phyloP scores from a whole-genome alignment of 2,113 vertebrate species.

The Conger conger region DNA sequence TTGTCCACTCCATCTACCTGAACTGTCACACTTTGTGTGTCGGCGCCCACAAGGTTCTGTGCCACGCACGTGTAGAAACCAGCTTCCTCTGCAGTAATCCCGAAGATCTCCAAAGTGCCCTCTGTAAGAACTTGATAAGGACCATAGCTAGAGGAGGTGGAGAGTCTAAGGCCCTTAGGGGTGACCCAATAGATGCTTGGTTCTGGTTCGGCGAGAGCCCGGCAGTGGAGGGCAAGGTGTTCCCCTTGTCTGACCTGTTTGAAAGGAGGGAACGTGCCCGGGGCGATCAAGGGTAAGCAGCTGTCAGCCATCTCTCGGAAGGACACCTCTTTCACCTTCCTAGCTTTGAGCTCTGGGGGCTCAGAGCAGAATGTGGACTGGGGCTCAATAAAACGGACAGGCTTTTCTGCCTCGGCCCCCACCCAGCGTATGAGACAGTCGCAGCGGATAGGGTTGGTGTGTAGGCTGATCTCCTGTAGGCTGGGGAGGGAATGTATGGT shows the following conservation, averaged over 20 bases:
- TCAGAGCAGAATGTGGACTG: constrained; percentile 91
- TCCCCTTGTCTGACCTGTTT: constrained; percentile 66
- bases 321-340: constrained; percentile 82
- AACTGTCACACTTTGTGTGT: constrained; percentile 81
- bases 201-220: constrained; percentile 88
- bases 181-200: constrained; percentile 94
- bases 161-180: constrained; percentile 75
- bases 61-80: constrained; percentile 95
- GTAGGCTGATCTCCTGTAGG: constrained; percentile 92
- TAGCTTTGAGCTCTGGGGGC: constrained; percentile 84
- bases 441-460: constrained; percentile 92
- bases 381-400: constrained; percentile 90
- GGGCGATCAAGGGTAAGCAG: constrained; percentile 88
- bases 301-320: constrained; percentile 86
- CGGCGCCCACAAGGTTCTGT: constrained; percentile 88
- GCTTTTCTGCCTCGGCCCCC: constrained; percentile 67
- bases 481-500: constrained; percentile 84
- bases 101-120: constrained; percentile 85
- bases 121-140: constrained; percentile 77
- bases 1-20: constrained; percentile 67
- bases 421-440: constrained; percentile 96
- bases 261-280: constrained; percentile 73
- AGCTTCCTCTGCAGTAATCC: constrained; percentile 67
- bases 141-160: constrained; percentile 46
- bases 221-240: constrained; percentile 79